Base-by-base conservation (phyloP, 1,140 invertebrate species). In the Homarus americanus region DNA sequence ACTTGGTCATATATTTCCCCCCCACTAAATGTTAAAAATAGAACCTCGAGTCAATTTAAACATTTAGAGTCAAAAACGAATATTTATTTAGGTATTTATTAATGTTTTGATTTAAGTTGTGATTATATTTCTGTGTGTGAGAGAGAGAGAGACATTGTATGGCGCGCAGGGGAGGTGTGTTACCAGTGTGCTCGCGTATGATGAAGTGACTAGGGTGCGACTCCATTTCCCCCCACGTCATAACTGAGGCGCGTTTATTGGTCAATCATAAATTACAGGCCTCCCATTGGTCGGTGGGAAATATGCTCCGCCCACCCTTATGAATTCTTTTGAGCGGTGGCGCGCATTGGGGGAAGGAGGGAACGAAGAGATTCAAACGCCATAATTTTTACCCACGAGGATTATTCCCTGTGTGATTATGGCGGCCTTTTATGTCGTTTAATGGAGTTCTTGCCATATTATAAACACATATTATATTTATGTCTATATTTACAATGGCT, bases 201-300 rank as follows among this genome's bases (percentile, higher is more conserved):
- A 90, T 90, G 88, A 76, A 90, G 66, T 90, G 80, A 73, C 66
- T 90, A n/a, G 28, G n/a, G n/a, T 49, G 79, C 53, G 88, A 44
- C 88, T 90, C 88, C 88, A 90, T 90, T 90, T 90, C 88, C 88
- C 88, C 88, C n/a, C n/a, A n/a, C 88, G 88, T 90, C 88, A 90
- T 90, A 90, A 90, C 88, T 73, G 80, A 90, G 88, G 80, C 88
- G 80, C 88, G 88, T 90, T 90, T 90, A 90, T 90, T 90, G 88
- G 88, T 90, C 88, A 90, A 90, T 90, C 88, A 90, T 90, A 90
- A 84, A 58, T 90, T 84, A 76, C 69, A 40, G 72, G 69, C 24
- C 58, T 84, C 80, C 88, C 49, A 90, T 90, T 90, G 88, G 88
- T 78, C 73, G 88, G 34, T 53, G 80, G 82, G 72, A 90, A 90